Conservation (phyloP, 1,140 invertebrate genomes). For the Papilio helenus region DNA sequence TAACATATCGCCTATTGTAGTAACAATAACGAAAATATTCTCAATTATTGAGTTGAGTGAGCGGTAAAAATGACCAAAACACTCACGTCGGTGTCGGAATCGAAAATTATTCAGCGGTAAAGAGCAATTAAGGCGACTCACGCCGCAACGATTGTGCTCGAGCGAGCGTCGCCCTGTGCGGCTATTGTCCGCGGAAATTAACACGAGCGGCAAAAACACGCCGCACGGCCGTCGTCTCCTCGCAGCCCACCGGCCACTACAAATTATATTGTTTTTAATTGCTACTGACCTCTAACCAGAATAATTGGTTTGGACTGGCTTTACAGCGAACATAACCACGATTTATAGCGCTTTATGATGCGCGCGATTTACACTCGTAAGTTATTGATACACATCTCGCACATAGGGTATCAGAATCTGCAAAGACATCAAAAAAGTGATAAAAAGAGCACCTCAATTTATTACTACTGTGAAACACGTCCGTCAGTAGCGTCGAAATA, state of each 20-base stretch:
- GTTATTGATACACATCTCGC: background rate
- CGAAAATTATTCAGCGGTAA: conserved; percentile 62
- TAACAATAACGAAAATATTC: conserved; percentile 28
- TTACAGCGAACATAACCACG: background rate
- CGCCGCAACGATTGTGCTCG: conserved; percentile 63
- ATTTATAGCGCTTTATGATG: background rate
- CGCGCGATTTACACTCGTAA: background rate
- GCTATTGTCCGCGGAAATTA: conserved; percentile 71
- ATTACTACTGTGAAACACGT: background rate
- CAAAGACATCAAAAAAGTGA: background rate
- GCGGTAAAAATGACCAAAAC: conserved; percentile 40
- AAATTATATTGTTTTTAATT: conserved; percentile 36
- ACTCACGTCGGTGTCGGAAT: conserved; percentile 46
- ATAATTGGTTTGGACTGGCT: background rate
- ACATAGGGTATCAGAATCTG: background rate
- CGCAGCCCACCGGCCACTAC: conserved; percentile 18
- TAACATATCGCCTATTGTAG: conserved; percentile 16
- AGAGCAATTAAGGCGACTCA: conserved; percentile 69
- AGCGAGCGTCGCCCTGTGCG: conserved; percentile 52
- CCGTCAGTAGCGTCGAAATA: background rate
- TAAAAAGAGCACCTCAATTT: background rate
- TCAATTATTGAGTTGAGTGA: conserved; percentile 36
- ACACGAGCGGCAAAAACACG: conserved; percentile 63
- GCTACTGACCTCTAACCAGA: background rate
- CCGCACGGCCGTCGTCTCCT: conserved; percentile 13